Base-by-base conservation (phyloP, 1,140 invertebrate genomes). In the Oryctes rhinoceros region DNA sequence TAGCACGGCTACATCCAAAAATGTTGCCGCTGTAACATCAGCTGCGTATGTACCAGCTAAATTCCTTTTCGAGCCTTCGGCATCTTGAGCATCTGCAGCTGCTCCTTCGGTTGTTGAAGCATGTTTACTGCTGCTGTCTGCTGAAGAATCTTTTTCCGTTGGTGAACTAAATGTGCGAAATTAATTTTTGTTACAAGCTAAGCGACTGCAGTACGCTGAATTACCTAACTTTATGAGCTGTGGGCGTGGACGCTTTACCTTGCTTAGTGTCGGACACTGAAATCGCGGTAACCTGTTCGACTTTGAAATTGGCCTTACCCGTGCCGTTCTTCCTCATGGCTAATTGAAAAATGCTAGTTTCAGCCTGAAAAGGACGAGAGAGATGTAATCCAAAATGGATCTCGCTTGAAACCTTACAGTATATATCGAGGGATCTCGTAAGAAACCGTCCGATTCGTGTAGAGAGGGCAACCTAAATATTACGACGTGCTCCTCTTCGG, bases 1-100 rank as follows among this genome's bases (percentile, higher is more conserved):
- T 30, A 99, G 87, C 5, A 99, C 97, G 13, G 97, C 96, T 11
- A 99, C 96, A 88, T 99, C 99, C 35, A 99, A 87, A 86, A 98
- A 98, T 48, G 97, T 98, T 0, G 98, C 97, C 30, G 96, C 92
- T n/a, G 92, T 91, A 3, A 95, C 90, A 88, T 97, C 93, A 30
- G 87, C 86, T 74, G 87, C 83, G 30, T 81, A 80, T 71, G 13
- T 24, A 11, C 74, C 78, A 11, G 20, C 24, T 37, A 82, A 76
- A 47, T 81, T 84, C 76, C 84, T 86, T 39, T 82, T 81, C 18
- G 83, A 85, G 9, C 83, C 83, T 75, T 83, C 79, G 18, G 80
- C 81, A 39, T 84, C 80, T 24, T 30, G 20, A 71, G 4, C 18
- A 10, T 71, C 65, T 15, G 53, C 24, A 0, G 65, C 80, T 18